A percentile compares a stretch with the other conserved stretches of the same genome.
These are phyloP conservation scores for Cheilosia urbana DNA, from an alignment of 2,888 invertebrate genomes.

Conservation along the genomic window DNA sequence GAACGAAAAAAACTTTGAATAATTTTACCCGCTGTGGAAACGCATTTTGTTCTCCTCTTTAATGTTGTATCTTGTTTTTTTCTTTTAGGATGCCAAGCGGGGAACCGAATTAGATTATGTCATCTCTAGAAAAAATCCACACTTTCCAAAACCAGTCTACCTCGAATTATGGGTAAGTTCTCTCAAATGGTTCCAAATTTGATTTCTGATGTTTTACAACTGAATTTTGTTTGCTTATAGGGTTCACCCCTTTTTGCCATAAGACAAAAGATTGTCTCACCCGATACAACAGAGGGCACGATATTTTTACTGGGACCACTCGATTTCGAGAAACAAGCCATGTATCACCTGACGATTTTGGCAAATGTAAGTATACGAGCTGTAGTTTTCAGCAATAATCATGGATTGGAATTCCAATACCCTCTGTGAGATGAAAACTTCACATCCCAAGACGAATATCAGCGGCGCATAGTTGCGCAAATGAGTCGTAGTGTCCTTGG, in stretches of 20 bases:
- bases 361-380: constrained; percentile 90
- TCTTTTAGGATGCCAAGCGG: constrained; percentile 88
- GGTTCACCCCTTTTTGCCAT: constrained; percentile 91
- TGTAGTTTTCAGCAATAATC: neutral
- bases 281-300: constrained; percentile 91
- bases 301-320: constrained; percentile 90
- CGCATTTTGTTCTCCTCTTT: constrained; percentile 18
- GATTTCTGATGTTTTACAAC: neutral
- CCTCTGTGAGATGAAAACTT: neutral
- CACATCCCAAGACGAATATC: neutral
- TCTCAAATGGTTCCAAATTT: neutral
- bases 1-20: constrained; percentile 23
- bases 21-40: constrained; percentile 5
- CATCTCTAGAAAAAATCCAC: constrained; percentile 91
- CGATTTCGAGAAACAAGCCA: constrained; percentile 95
- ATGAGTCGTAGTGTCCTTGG: neutral
- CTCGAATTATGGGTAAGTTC: constrained; percentile 91
- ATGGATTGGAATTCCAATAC: neutral
- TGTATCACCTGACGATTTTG: constrained; percentile 93
- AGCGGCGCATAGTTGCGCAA: no score
- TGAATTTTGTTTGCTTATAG: constrained; percentile 82
- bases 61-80: constrained; percentile 10
- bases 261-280: constrained; percentile 89
- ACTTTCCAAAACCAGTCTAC: constrained; percentile 90
- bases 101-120: constrained; percentile 93